These are phyloP conservation scores for Acanthosepion lycidas DNA, from an alignment of 2,888 invertebrate genomes.

Conservation along the genomic window DNA sequence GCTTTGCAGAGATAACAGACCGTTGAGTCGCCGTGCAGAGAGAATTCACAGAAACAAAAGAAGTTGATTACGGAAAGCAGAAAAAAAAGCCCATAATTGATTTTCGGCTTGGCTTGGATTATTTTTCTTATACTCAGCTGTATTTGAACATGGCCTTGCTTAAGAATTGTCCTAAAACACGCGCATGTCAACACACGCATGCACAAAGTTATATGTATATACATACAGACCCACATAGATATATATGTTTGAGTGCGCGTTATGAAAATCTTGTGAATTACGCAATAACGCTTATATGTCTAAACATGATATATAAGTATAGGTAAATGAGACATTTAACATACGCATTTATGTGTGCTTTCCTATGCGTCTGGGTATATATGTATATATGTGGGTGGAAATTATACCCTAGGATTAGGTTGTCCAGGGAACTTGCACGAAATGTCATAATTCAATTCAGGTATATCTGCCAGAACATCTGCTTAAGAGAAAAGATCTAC, in stretches of 20 bases:
- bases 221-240: not conserved
- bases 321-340: too few relatives aligned
- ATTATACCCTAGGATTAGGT: too few relatives aligned
- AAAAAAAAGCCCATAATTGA: not conserved
- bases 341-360: too few relatives aligned
- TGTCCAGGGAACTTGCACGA: too few relatives aligned
- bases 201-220: not conserved
- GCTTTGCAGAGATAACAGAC: constrained; percentile 21
- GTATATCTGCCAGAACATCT: too few relatives aligned
- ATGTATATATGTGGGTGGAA: too few relatives aligned
- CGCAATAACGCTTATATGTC: too few relatives aligned
- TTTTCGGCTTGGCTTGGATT: not conserved
- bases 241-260: not conserved
- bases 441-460: too few relatives aligned
- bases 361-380: too few relatives aligned
- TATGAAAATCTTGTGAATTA: too few relatives aligned
- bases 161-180: not conserved
- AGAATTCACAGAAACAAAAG: constrained; percentile 18
- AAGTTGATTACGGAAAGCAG: not conserved
- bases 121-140: not conserved
- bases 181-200: not conserved
- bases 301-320: too few relatives aligned
- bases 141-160: not conserved
- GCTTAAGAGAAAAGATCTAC: too few relatives aligned
- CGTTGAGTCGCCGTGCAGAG: constrained; percentile 12